These are phyloP conservation scores for Drosophila chauvacae DNA, from an alignment of 1,140 invertebrate species.

Conservation along the genomic window DNA sequence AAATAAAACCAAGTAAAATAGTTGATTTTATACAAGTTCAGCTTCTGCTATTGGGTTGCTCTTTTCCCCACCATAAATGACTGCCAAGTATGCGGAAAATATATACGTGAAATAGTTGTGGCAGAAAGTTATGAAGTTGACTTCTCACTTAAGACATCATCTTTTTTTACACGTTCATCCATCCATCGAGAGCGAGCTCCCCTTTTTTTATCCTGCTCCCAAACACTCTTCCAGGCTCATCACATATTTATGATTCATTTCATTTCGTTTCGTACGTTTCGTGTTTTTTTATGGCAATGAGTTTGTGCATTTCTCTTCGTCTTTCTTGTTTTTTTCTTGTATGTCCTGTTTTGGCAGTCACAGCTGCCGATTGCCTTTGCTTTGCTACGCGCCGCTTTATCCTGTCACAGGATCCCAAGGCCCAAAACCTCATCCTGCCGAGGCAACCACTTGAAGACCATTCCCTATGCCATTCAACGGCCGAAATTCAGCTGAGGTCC, in stretches of 20 bases:
- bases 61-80: slow-evolving; percentile 1
- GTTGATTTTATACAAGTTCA: too few species aligned
- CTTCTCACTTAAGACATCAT: slow-evolving; percentile 8
- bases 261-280: slow-evolving; percentile 32
- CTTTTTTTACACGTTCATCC: slow-evolving; percentile 10
- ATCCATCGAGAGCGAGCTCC: background rate
- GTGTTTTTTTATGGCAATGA: slow-evolving; percentile 52
- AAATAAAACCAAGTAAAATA: background rate
- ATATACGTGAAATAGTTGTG: slow-evolving; percentile 12
- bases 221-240: slow-evolving; percentile 27
- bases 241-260: slow-evolving; percentile 61
- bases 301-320: slow-evolving; percentile 26
- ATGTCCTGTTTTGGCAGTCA: slow-evolving; percentile 20
- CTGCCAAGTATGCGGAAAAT: slow-evolving; percentile 13
- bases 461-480: slow-evolving; percentile 41
- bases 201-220: background rate
- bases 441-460: slow-evolving; percentile 25
- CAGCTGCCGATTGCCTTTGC: slow-evolving; percentile 37
- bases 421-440: slow-evolving; percentile 22
- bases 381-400: slow-evolving; percentile 5
- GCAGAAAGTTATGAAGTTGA: slow-evolving; percentile 32
- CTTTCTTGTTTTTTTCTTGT: background rate
- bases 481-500: slow-evolving; percentile 39
- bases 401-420: background rate
- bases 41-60: background rate